Percentiles rank a stretch among this genome's conserved stretches.
Evolutionary conservation across 2,797 vertebrate species (phyloP).

Genomic region (Esox lucius): DNA sequence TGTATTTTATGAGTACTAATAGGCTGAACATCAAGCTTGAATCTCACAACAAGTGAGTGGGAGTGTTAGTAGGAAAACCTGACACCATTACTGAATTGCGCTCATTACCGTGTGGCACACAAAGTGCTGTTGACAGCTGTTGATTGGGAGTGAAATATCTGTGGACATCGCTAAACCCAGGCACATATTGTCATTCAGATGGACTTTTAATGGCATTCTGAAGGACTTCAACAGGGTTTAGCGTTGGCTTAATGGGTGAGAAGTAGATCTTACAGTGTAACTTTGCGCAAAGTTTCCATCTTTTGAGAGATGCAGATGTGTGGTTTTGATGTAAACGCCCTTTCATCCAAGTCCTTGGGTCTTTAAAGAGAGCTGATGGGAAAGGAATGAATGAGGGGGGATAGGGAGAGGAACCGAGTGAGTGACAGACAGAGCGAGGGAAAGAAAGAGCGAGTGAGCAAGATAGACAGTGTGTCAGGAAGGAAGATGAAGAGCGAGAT

Average conservation of each 20-base stretch:
- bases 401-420: conserved; percentile 31
- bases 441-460: background rate
- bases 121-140: conserved; percentile 16
- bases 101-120: conserved; percentile 13
- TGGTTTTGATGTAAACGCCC: conserved; percentile 48
- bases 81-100: background rate
- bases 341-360: conserved; percentile 26
- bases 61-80: background rate
- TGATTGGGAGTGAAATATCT: background rate
- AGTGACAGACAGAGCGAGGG: conserved; percentile 27
- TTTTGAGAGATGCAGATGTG: conserved; percentile 20
- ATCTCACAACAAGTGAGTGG: background rate
- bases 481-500: background rate
- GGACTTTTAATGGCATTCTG: background rate
- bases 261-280: conserved; percentile 17
- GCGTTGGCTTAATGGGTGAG: background rate
- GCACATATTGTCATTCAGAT: background rate
- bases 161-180: background rate
- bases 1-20: background rate
- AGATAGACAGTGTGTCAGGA: background rate
- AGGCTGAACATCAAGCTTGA: background rate
- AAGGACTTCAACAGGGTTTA: background rate
- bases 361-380: conserved; percentile 54
- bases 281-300: conserved; percentile 29
- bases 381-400: conserved; percentile 52